Evolutionary conservation across 2,113 vertebrate genomes (phyloP).

Genomic region (Ariopsis seemanni): DNA sequence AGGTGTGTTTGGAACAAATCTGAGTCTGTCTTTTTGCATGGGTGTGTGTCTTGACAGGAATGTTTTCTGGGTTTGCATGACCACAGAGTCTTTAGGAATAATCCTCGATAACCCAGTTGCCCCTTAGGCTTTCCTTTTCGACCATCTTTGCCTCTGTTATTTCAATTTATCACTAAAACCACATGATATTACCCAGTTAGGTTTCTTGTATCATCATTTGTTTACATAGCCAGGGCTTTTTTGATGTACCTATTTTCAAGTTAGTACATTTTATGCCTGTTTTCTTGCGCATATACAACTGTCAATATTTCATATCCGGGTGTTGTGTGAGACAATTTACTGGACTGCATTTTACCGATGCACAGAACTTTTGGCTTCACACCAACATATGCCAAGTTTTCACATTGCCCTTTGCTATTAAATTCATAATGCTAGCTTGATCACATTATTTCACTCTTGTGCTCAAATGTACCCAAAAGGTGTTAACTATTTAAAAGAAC

Average conservation of each 20-base stretch:
- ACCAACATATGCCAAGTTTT: not conserved
- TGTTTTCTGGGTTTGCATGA: not conserved
- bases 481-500: not conserved
- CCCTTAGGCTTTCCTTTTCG: not conserved
- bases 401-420: not conserved
- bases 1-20: constrained; percentile 13
- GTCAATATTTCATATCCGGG: not conserved
- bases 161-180: not conserved
- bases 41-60: not conserved
- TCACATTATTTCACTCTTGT: not conserved
- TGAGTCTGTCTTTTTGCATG: not conserved
- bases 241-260: not conserved
- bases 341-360: not conserved
- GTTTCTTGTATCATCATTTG: not conserved
- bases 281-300: not conserved
- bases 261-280: not conserved
- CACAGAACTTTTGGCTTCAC: not conserved
- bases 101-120: not conserved
- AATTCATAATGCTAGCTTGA: not conserved
- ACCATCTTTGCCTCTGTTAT: not conserved
- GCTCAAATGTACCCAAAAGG: not conserved
- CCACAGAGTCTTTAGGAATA: not conserved
- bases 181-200: not conserved
- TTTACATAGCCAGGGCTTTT: not conserved
- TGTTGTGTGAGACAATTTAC: not conserved